Base-by-base conservation (phyloP, 1,140 invertebrate species). In the Drosophila grimshawi region DNA sequence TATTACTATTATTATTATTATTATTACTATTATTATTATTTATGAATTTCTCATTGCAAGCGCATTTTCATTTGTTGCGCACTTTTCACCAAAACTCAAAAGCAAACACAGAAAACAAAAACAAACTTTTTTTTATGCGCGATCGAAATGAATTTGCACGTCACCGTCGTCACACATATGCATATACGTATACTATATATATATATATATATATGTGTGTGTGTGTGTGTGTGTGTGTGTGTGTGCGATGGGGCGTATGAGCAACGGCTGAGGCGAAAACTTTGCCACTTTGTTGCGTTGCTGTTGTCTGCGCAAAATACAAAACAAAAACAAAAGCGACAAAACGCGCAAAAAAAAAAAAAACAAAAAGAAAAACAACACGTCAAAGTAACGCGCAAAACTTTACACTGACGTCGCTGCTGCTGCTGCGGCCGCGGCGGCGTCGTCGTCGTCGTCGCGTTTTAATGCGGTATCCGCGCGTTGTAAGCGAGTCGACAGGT, bases 181-280 rank as follows among this genome's bases (percentile, higher is more conserved):
- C 48, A 60, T 29, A 63, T 3, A 57, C 29, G 27, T 27, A 37
- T 43, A 32, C 30, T 19, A n/a, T 46, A 30, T 48, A 2, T 55
- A 39, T 51, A 29, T 67, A 45, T 62, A 39, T 66, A 68, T 55
- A 59, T 69, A 46, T 52, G 53, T 67, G 52, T 66, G 33, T 67
- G 41, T 63, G 41, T 52, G 48, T 33, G 27, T 35, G 5, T 48
- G 29, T 55, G 60, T 56, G 62, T 64, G 61, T 67, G 62, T 66
- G 64, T 46, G 64, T 62, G 76, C 73, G 82, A 86, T 68, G 76
- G 82, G 82, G 83, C 82, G 83, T 86, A 86, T 86, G 85, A 88
- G 85, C 83, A 80, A 86, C 86, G 73, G 59, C 30, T 53, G 76
- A 75, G 82, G 82, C 78, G 78, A 86, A 86, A 86, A 86, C 82